Evolutionary conservation across 1,140 invertebrate genomes (phyloP).

Genomic region (Drosophila chauvacae): DNA sequence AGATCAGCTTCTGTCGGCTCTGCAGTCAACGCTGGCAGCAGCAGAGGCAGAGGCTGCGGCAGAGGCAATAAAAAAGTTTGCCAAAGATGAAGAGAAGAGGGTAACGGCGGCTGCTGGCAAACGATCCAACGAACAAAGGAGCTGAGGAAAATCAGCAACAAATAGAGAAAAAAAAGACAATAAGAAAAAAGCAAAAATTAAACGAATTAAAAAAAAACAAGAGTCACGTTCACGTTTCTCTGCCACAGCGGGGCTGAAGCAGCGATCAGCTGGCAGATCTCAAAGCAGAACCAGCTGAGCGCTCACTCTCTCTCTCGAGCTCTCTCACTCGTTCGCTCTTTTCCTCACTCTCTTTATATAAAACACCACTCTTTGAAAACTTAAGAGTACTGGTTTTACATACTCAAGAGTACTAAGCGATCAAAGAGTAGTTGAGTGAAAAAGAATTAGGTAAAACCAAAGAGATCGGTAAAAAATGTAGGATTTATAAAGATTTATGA

Average conservation of each 20-base stretch:
- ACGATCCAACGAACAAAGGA: conserved; percentile 67
- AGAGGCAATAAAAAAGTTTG: conserved; percentile 58
- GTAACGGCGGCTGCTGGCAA: conserved; percentile 33
- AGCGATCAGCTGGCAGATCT: conserved; percentile 45
- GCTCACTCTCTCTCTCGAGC: background rate
- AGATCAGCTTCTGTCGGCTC: conserved; percentile 12
- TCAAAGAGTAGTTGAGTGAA: background rate
- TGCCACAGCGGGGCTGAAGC: conserved; percentile 29
- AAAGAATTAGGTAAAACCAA: background rate
- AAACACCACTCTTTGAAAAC: too few relatives aligned
- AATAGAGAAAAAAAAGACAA: conserved; percentile 21
- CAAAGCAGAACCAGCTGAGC: conserved; percentile 28
- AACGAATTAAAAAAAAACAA: conserved; percentile 25
- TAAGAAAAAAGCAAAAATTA: conserved; percentile 17
- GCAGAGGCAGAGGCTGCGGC: conserved; percentile 7
- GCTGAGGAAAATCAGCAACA: conserved; percentile 22
- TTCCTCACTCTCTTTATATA: too few relatives aligned
- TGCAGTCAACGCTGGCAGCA: background rate
- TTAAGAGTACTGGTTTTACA: background rate
- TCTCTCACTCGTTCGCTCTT: background rate
- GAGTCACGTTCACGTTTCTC: conserved; percentile 66
- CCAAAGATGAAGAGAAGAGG: conserved; percentile 8
- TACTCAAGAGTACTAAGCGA: background rate
- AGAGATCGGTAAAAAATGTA: background rate
- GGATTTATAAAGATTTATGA: too few relatives aligned